A percentile compares a stretch with the other conserved stretches of the same genome.
Evolutionary conservation across 2,113 vertebrate genomes (phyloP).

Genomic region (Poeciliopsis prolifica): DNA sequence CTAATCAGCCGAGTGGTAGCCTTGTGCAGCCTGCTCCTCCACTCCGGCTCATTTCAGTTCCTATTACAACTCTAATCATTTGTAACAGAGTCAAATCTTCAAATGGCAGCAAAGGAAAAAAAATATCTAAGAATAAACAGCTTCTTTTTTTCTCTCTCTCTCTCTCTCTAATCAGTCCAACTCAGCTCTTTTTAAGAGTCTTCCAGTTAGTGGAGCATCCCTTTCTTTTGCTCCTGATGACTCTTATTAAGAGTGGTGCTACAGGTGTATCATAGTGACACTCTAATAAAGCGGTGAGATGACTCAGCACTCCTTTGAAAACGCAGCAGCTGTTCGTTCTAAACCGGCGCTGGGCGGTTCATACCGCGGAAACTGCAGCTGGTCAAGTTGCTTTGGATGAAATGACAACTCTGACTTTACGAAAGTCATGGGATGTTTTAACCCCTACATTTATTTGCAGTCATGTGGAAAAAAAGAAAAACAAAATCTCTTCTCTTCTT

Average conservation of each 20-base stretch:
- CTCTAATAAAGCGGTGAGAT: conserved; percentile 16
- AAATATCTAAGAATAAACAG: background rate
- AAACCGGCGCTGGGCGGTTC: background rate
- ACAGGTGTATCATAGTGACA: conserved; percentile 46
- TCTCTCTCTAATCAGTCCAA: conserved; percentile 14
- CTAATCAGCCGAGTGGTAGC: conserved; percentile 6
- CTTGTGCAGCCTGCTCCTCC: background rate
- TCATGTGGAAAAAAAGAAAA: background rate
- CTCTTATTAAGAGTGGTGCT: conserved; percentile 43
- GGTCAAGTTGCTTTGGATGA: background rate
- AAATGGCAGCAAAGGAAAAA: conserved; percentile 46
- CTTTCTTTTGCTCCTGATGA: conserved; percentile 21
- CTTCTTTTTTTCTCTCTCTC: background rate
- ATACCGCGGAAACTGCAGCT: background rate
- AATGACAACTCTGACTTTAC: background rate
- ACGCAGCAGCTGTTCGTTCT: background rate
- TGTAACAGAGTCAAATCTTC: conserved; percentile 47
- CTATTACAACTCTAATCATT: conserved; percentile 46
- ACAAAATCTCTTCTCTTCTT: no score
- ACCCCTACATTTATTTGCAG: background rate
- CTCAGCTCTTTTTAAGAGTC: conserved; percentile 48
- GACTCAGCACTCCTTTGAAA: conserved; percentile 18
- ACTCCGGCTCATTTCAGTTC: conserved; percentile 27
- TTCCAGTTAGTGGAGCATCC: conserved; percentile 40
- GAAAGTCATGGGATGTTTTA: background rate